Evolutionary conservation across 2,888 invertebrate genomes (phyloP), one percentile per base, ranked within the genome.

Genomic region (Microctonus hyperodae): DNA sequence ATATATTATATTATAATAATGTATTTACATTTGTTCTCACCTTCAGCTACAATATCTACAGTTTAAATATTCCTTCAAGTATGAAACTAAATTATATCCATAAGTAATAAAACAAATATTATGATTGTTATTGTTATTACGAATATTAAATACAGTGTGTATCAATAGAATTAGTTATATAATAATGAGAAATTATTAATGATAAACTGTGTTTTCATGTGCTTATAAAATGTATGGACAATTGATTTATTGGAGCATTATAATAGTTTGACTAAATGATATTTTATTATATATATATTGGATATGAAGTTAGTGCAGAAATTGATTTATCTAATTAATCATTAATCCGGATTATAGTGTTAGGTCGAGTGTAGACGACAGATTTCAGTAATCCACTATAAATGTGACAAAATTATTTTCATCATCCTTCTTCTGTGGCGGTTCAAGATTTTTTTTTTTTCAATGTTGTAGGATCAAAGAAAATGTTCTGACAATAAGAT

Each of bases 291-390:
- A n/a, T 37, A 44, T 16, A 20, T 16, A 16, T 44, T 16, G 6
- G 13, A 37, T 23, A 25, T 13, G 23, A 25, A 11, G 13, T 51
- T 25, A 40, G 37, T n/a, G 9, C 40, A 13, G 4, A 5, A 44
- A 55, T 65, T 55, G 53, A 65, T 65, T 60, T 28, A 65, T 55
- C n/a, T 60, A 55, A 60, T 65, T 60, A 65, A 53, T 65, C 60
- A 65, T 55, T 44, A 65, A 51, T 31, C 33, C n/a, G 33, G 22
- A 60, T 56, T 33, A 33, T 22, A 11, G 64, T 44, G 31, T 57
- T 40, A 33, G 37, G 11, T 55, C 20, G 16, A 44, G 44, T 37
- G 25, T 3, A 23, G 53, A 37, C 22, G 10, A 28, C 28, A 40
- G 11, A 35, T 35, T 50, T 33, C 13, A n/a, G 53, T 63, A 63